phyloP scores from a whole-genome alignment of 2,797 vertebrate genomes.

The Hemibagrus guttatus region DNA sequence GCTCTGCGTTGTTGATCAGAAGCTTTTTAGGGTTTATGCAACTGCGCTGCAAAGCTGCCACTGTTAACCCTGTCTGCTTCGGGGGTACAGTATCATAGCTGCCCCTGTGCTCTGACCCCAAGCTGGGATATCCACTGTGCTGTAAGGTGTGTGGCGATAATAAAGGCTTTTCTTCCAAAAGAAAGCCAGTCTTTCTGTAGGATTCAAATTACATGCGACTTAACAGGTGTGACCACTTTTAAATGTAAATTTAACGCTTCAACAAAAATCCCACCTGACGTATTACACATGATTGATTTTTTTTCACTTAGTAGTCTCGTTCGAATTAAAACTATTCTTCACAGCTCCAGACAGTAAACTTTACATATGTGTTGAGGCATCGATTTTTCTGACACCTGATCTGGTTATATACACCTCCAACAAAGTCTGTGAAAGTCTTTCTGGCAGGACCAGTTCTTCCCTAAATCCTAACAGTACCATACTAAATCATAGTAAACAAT shows the following conservation, averaged over 20 bases:
- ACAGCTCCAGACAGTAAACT: neutral
- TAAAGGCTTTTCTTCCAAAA: neutral
- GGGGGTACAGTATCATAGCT: too few relatives aligned
- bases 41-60: too few relatives aligned
- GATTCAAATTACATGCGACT: neutral
- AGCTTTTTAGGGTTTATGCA: too few relatives aligned
- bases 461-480: neutral
- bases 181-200: neutral
- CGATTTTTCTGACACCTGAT: neutral
- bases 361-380: neutral
- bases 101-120: too few relatives aligned
- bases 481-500: neutral
- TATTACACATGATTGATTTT: neutral
- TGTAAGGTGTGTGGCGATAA: too few relatives aligned
- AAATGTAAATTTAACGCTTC: neutral
- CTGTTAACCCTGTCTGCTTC: too few relatives aligned
- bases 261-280: neutral
- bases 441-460: slow-evolving; percentile 1
- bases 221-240: neutral
- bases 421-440: neutral
- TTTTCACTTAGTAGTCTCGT: neutral
- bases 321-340: neutral
- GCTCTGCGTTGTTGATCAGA: too few relatives aligned
- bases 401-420: neutral
- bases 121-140: too few relatives aligned